Evolutionary conservation across 2,113 vertebrate genomes (phyloP).

Genomic region (Lophochroa leadbeateri): DNA sequence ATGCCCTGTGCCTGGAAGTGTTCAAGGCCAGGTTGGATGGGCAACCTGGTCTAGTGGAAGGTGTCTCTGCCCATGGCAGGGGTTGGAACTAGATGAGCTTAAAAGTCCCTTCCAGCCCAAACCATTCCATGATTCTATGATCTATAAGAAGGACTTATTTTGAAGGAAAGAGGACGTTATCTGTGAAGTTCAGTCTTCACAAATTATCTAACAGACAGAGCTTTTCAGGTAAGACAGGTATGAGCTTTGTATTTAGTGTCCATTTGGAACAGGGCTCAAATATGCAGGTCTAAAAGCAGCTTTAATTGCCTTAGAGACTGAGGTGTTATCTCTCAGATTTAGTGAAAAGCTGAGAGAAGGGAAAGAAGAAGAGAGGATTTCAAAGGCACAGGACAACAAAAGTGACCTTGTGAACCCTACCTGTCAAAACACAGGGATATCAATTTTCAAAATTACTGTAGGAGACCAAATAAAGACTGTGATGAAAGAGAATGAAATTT

Average conservation of each 20-base stretch:
- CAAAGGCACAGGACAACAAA: neutral
- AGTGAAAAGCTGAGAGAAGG: neutral
- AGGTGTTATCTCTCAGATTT: neutral
- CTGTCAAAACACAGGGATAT: neutral
- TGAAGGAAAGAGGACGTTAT: neutral
- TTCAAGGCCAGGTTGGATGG: neutral
- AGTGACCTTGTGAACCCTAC: neutral
- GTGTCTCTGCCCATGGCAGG: neutral
- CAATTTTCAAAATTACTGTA: neutral
- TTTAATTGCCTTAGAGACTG: neutral
- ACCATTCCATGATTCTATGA: neutral
- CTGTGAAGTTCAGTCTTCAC: neutral
- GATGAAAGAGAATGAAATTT: neutral
- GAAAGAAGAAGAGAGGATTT: neutral
- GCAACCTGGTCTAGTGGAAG: neutral
- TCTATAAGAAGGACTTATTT: neutral
- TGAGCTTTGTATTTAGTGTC: neutral
- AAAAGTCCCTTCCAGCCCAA: neutral
- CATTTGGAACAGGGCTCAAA: neutral
- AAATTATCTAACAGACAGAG: neutral
- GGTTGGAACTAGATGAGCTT: neutral
- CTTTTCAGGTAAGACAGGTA: neutral
- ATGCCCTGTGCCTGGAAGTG: neutral
- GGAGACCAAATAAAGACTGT: neutral
- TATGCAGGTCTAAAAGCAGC: neutral